phyloP scores from a whole-genome alignment of 2,113 vertebrate species.

The Xenopus borealis region DNA sequence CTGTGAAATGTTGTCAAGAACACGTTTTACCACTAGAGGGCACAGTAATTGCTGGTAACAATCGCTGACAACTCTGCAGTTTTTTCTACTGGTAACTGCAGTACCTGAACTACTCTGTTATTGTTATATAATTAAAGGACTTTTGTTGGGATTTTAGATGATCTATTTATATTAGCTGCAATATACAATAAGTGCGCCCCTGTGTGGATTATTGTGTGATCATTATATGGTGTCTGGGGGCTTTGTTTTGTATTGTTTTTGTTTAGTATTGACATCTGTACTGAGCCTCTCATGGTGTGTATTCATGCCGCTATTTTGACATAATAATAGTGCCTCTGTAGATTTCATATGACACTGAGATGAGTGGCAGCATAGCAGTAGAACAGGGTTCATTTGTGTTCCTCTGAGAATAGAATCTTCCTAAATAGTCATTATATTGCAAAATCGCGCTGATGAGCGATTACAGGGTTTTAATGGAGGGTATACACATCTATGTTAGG shows the following conservation, averaged over 20 bases:
- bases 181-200: constrained; percentile 5
- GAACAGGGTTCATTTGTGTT: background rate
- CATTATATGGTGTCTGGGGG: constrained; percentile 37
- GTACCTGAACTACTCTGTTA: no score
- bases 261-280: constrained; percentile 38
- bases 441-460: background rate
- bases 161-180: constrained; percentile 6
- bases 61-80: no score
- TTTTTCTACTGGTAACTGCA: no score
- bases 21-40: no score
- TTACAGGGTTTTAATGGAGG: constrained; percentile 14
- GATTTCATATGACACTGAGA: constrained; percentile 22
- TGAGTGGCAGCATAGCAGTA: background rate
- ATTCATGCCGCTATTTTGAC: constrained; percentile 25
- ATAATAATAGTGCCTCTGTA: constrained; percentile 37
- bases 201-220: constrained; percentile 20
- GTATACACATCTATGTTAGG: background rate
- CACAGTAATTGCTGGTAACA: no score
- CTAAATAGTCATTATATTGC: constrained; percentile 35
- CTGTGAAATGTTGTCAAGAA: no score
- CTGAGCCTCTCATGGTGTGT: constrained; percentile 21
- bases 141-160: background rate
- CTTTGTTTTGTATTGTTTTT: constrained; percentile 37
- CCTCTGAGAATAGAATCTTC: constrained; percentile 12
- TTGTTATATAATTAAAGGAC: background rate